Percentiles rank a stretch among this genome's conserved stretches.
Evolutionary conservation across 2,888 invertebrate species (phyloP).

Genomic region (Villa cingulata): DNA sequence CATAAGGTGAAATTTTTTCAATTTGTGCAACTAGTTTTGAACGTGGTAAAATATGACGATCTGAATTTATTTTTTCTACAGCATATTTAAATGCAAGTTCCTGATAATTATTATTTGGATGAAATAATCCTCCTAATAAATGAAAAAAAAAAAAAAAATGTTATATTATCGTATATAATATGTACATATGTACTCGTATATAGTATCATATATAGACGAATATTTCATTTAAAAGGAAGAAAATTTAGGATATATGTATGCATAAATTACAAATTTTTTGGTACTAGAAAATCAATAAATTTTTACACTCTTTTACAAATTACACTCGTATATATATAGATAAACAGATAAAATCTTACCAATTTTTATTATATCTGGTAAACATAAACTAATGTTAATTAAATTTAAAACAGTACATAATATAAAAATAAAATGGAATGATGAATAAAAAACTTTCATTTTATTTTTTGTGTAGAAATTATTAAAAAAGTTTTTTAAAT

Average conservation of each 20-base stretch:
- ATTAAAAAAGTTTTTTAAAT: too few relatives aligned
- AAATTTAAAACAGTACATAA: too few relatives aligned
- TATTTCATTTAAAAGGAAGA: too few relatives aligned
- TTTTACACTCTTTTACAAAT: background rate
- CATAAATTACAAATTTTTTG: too few relatives aligned
- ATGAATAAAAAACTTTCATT: too few relatives aligned
- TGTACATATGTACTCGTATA: too few relatives aligned
- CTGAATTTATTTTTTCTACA: conserved; percentile 77
- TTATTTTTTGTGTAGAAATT: too few relatives aligned
- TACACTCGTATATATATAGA: background rate
- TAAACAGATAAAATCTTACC: background rate
- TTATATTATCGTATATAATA: too few relatives aligned
- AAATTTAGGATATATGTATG: background rate
- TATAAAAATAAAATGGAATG: too few relatives aligned
- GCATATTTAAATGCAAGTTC: conserved; percentile 88
- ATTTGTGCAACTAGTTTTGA: conserved; percentile 82
- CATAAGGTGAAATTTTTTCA: conserved; percentile 77
- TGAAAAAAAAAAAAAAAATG: background rate
- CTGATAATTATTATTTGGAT: conserved; percentile 74
- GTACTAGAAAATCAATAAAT: background rate
- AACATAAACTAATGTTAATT: background rate
- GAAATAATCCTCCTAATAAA: conserved; percentile 66
- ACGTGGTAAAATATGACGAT: conserved; percentile 65
- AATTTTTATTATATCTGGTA: background rate
- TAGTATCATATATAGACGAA: too few relatives aligned